phyloP scores from a whole-genome alignment of 1,140 invertebrate genomes.

The Pachypsylla venusta region DNA sequence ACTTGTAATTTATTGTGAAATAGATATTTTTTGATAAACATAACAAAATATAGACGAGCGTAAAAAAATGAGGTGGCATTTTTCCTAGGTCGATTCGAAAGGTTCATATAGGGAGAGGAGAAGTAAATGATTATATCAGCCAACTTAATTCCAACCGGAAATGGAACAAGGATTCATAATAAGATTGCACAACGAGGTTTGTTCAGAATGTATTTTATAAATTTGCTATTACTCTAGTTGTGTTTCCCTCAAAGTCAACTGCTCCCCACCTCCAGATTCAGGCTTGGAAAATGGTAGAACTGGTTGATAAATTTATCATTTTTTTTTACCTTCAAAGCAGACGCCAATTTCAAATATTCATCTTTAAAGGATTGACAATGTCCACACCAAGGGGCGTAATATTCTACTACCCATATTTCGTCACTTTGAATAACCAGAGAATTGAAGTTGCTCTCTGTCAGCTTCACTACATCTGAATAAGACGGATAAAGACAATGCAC shows the following conservation, averaged over 20 bases:
- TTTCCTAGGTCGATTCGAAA: too few species aligned
- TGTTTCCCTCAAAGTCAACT: neutral
- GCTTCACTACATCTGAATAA: constrained; percentile 32
- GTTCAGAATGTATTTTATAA: too few species aligned
- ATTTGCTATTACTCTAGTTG: too few species aligned
- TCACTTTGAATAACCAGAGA: constrained; percentile 28
- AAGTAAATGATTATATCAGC: too few species aligned
- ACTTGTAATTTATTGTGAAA: too few species aligned
- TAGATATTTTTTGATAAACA: too few species aligned
- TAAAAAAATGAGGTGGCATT: too few species aligned
- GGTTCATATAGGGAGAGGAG: too few species aligned
- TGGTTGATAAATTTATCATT: neutral
- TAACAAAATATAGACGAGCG: too few species aligned
- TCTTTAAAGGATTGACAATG: constrained; percentile 54
- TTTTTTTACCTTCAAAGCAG: constrained; percentile 56
- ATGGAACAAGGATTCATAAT: too few species aligned
- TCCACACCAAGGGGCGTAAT: constrained; percentile 60
- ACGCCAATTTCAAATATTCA: constrained; percentile 70
- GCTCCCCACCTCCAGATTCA: neutral
- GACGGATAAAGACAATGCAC: constrained; percentile 19
- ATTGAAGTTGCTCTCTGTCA: constrained; percentile 28
- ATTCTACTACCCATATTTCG: constrained; percentile 50
- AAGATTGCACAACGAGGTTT: too few species aligned
- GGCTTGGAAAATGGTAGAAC: neutral
- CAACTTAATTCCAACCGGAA: too few species aligned